Evolutionary conservation across 2,888 invertebrate species (phyloP).

Genomic region (Chesias legatella): DNA sequence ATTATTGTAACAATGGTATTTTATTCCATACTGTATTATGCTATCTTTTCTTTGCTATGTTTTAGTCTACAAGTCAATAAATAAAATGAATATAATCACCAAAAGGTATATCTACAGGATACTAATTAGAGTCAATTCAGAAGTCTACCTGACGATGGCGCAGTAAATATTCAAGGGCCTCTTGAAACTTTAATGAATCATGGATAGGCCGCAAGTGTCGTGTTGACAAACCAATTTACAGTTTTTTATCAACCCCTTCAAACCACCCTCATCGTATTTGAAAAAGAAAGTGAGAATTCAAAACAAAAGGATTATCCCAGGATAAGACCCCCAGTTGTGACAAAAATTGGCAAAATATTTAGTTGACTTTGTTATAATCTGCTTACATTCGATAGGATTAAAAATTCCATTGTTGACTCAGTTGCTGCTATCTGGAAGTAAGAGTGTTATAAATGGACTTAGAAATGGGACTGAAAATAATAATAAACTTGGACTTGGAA

Average conservation of each 20-base stretch:
- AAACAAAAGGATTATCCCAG: conserved; percentile 35
- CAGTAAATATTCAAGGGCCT: too few species aligned
- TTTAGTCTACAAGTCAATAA: too few species aligned
- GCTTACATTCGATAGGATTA: conserved; percentile 51
- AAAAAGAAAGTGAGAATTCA: conserved; percentile 54
- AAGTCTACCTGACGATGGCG: too few species aligned
- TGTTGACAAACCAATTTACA: conserved; percentile 67
- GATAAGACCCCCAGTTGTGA: conserved; percentile 72
- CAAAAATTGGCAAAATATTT: conserved; percentile 75
- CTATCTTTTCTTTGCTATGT: too few species aligned
- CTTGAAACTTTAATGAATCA: conserved; percentile 39
- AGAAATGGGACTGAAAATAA: too few species aligned
- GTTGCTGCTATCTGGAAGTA: conserved; percentile 32
- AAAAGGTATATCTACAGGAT: too few species aligned
- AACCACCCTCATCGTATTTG: conserved; percentile 46
- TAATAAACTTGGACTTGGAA: too few species aligned
- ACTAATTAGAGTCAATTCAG: too few species aligned
- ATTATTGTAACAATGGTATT: too few species aligned
- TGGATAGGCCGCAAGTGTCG: conserved; percentile 54
- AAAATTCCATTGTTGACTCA: conserved; percentile 32
- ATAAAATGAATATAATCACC: too few species aligned
- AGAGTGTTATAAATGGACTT: conserved; percentile 30
- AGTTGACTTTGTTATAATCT: conserved; percentile 51
- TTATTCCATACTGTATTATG: too few species aligned
- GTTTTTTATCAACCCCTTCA: conserved; percentile 11